Evolutionary conservation across 2,888 invertebrate genomes (phyloP).

Genomic region (Apomyelois bistriatella): DNA sequence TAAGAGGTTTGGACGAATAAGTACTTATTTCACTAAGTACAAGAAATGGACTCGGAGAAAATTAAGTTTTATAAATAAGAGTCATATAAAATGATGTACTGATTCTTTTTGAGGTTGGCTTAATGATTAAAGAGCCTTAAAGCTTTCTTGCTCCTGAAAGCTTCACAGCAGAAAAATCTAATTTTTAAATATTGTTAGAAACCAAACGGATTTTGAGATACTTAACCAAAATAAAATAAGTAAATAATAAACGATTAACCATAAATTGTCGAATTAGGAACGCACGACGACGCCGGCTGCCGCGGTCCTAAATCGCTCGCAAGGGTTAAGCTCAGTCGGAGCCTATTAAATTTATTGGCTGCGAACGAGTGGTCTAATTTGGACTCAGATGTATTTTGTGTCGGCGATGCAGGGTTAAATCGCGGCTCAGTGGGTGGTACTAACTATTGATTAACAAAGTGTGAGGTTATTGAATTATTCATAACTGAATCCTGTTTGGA

Average conservation of each 20-base stretch:
- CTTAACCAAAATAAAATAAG: not conserved
- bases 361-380: constrained; percentile 62
- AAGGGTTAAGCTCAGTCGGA: constrained; percentile 39
- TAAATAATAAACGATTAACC: constrained; percentile 4
- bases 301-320: constrained; percentile 31
- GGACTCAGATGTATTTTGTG: constrained; percentile 43
- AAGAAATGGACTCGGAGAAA: no score
- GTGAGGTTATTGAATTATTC: constrained; percentile 8
- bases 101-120: no score
- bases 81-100: no score
- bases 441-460: constrained; percentile 8
- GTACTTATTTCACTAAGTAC: no score
- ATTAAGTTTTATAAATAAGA: no score
- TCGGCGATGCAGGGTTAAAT: constrained; percentile 4
- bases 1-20: no score
- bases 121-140: no score
- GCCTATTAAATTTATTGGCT: constrained; percentile 57
- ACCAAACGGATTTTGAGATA: no score
- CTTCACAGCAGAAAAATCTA: no score
- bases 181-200: no score
- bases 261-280: constrained; percentile 7
- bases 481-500: not conserved
- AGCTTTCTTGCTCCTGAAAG: no score
- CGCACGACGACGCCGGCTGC: constrained; percentile 4
- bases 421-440: constrained; percentile 1